Evolutionary conservation across 2,888 invertebrate species (phyloP).

Genomic region (Plebejus melissa): DNA sequence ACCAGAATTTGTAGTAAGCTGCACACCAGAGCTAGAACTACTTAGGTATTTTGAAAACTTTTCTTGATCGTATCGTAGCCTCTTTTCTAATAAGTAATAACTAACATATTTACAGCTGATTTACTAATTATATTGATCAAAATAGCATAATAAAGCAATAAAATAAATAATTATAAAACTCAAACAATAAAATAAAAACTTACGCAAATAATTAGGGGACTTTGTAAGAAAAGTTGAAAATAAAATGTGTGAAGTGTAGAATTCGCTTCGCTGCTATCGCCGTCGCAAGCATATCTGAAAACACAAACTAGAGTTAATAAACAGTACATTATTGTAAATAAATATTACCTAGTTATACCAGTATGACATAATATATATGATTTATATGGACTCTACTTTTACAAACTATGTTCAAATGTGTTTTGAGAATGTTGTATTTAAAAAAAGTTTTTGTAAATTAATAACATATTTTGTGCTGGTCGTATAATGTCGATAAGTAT

Average conservation of each 20-base stretch:
- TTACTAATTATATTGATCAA: not conserved
- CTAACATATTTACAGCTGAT: no score
- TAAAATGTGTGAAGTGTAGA: constrained; percentile 6
- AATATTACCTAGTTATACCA: no score
- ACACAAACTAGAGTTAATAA: constrained; percentile 27
- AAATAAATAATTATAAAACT: not conserved
- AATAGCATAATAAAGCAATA: not conserved
- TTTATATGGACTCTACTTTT: no score
- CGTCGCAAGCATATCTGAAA: constrained; percentile 34
- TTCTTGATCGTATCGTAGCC: not conserved
- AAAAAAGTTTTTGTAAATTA: no score
- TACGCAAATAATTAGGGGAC: constrained; percentile 10
- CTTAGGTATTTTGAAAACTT: not conserved
- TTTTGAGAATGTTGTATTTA: no score
- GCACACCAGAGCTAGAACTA: not conserved
- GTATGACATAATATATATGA: no score
- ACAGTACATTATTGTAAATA: not conserved
- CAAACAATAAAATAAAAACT: constrained; percentile 11
- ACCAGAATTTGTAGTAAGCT: not conserved
- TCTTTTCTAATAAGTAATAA: no score
- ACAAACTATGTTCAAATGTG: no score
- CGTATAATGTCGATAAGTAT: no score
- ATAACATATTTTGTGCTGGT: no score
- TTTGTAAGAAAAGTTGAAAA: constrained; percentile 16
- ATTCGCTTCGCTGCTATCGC: constrained; percentile 32